Evolutionary conservation across 2,888 invertebrate genomes (phyloP).

Genomic region (Cheilosia variabilis): DNA sequence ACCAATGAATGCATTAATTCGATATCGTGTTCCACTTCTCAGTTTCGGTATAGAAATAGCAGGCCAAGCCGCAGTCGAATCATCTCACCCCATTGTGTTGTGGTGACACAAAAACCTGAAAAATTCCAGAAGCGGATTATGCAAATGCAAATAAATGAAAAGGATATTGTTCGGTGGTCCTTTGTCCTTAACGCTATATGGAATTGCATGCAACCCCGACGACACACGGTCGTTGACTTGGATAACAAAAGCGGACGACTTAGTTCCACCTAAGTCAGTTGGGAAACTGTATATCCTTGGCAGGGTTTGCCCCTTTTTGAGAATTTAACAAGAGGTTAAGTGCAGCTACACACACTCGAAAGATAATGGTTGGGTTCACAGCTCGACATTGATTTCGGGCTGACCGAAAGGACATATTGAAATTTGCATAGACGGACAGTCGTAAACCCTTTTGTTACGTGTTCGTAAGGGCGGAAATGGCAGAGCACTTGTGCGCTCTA

Average conservation of each 20-base stretch:
- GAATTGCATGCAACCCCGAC: slow-evolving; percentile 38
- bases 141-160: slow-evolving; percentile 41
- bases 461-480: background rate
- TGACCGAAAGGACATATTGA: slow-evolving; percentile 49
- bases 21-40: slow-evolving; percentile 37
- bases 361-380: slow-evolving; percentile 33
- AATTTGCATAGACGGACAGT: slow-evolving; percentile 21
- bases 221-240: slow-evolving; percentile 54
- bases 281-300: slow-evolving; percentile 5
- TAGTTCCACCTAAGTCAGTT: slow-evolving; percentile 28
- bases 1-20: slow-evolving; percentile 49
- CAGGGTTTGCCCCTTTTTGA: background rate
- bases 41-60: slow-evolving; percentile 11
- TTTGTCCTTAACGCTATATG: slow-evolving; percentile 22
- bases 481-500: slow-evolving; percentile 26
- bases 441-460: slow-evolving; percentile 12
- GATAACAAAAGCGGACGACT: slow-evolving; percentile 1
- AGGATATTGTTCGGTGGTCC: slow-evolving; percentile 47
- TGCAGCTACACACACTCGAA: slow-evolving; percentile 6
- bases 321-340: slow-evolving; percentile 57
- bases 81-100: background rate
- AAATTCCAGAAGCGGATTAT: slow-evolving; percentile 40
- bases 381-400: slow-evolving; percentile 58
- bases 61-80: slow-evolving; percentile 14
- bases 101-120: slow-evolving; percentile 58